Evolutionary conservation across 2,113 vertebrate species (phyloP), one percentile per base, ranked within the genome.

Genomic region (Channa argus): DNA sequence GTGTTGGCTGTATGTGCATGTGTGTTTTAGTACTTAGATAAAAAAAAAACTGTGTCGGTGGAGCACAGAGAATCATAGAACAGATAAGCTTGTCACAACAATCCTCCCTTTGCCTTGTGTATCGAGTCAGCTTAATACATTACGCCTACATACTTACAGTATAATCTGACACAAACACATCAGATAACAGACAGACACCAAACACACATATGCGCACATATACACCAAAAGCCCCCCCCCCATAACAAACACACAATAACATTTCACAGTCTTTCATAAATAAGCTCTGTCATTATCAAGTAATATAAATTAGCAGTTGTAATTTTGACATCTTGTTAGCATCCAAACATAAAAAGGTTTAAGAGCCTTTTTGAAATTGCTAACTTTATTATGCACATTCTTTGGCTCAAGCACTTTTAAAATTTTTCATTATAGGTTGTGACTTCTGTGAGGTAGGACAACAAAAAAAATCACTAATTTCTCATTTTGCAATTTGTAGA

Each of bases 61-160:
- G 58, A 76, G 62, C 3, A 4, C 15, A 82, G 56, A 63, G 33
- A 74, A 69, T 63, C 63, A 51, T 43, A 50, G 44, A 34, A 43
- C 50, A 69, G 54, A 83, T 80, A 83, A 82, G 61, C 77, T 63
- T 56, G 77, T 74, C 60, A 77, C 56, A 67, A 70, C 77, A 83
- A 87, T 81, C 75, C 80, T 75, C 41, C 41, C 12, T 72, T 60
- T 33, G 56, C 44, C 38, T 74, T 52, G 11, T 69, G 46, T 63
- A 62, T 83, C 15, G 8, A 77, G 37, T 36, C 80, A 53, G 50
- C 10, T 71, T 84, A 76, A 75, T 61, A 73, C 78, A 79, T 24
- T 24, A 24, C 24, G 24, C 67, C 54, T 43, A 63, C 70, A 37
- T 12, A 34, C 43, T 49, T 59, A 24, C 24, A 24, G 24, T 24